Conservation (phyloP, 2,797 vertebrate genomes). For the Heterohyrax brucei region DNA sequence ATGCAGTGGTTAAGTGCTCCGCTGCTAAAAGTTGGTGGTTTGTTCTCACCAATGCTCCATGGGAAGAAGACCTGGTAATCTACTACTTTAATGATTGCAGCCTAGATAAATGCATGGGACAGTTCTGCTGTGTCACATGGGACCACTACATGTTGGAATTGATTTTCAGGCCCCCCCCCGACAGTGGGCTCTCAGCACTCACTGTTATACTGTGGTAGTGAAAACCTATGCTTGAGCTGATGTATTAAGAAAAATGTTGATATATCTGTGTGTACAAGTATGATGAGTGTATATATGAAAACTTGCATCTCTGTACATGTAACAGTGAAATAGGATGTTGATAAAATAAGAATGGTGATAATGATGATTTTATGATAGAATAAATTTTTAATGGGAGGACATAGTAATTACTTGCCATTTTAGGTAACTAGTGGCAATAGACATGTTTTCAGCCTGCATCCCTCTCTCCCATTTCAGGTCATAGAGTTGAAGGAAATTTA, state of each 20-base stretch:
- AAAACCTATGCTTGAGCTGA: not conserved
- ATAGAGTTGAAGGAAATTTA: not conserved
- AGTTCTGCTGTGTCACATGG: no score
- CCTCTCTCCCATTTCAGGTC: fast-evolving
- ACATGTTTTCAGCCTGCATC: not conserved
- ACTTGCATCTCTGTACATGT: not conserved
- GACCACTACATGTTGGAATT: no score
- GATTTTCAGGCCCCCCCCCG: no score
- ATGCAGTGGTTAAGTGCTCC: no score
- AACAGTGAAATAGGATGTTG: not conserved
- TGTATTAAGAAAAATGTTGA: not conserved
- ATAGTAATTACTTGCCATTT: not conserved
- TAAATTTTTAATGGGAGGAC: not conserved
- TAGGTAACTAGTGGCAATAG: not conserved
- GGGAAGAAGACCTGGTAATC: no score
- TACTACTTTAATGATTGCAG: no score
- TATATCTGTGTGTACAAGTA: not conserved
- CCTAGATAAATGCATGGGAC: no score
- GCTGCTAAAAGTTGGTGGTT: no score
- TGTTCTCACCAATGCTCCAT: no score
- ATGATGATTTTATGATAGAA: not conserved
- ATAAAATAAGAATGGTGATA: not conserved
- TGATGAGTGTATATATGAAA: not conserved
- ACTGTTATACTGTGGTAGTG: not conserved
- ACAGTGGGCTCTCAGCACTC: not conserved